Conservation (phyloP, 2,797 vertebrate genomes). For the Danionella dracula region DNA sequence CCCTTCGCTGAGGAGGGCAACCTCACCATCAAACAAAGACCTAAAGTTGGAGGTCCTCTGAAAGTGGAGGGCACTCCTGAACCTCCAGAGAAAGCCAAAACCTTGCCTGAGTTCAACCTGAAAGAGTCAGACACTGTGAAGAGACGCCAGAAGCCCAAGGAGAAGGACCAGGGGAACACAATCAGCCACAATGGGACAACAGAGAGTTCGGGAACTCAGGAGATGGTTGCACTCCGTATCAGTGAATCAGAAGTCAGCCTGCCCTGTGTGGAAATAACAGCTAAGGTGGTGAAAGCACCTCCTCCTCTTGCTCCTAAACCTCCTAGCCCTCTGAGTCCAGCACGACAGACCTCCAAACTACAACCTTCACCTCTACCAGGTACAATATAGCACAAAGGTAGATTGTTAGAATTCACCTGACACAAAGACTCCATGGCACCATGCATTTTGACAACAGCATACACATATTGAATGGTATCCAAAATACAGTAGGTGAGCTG, state of each 20-base stretch:
- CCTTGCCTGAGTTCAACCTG: conserved; percentile 82
- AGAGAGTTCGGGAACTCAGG: background rate
- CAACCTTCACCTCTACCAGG: conserved; percentile 15
- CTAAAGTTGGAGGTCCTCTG: conserved; percentile 72
- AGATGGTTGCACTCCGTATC: background rate
- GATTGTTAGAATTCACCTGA: too few relatives aligned
- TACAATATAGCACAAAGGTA: background rate
- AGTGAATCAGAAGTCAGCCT: conserved; percentile 18
- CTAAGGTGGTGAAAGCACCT: conserved; percentile 20
- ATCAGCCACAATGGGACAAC: conserved; percentile 27
- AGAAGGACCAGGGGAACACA: conserved; percentile 70
- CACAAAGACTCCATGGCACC: too few relatives aligned
- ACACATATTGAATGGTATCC: too few relatives aligned
- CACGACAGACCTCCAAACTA: conserved; percentile 5
- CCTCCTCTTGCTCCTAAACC: conserved; percentile 37
- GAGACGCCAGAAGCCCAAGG: conserved; percentile 82
- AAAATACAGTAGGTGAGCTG: too few relatives aligned
- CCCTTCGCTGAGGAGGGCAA: conserved; percentile 96
- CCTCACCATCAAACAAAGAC: conserved; percentile 93
- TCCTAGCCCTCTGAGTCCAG: conserved; percentile 19
- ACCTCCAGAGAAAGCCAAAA: conserved; percentile 40
- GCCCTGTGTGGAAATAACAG: background rate
- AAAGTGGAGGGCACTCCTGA: conserved; percentile 52
- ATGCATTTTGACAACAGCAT: too few relatives aligned
- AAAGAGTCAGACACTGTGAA: conserved; percentile 94